Conservation (phyloP, 1,140 invertebrate species). For the Drosophila melanica region DNA sequence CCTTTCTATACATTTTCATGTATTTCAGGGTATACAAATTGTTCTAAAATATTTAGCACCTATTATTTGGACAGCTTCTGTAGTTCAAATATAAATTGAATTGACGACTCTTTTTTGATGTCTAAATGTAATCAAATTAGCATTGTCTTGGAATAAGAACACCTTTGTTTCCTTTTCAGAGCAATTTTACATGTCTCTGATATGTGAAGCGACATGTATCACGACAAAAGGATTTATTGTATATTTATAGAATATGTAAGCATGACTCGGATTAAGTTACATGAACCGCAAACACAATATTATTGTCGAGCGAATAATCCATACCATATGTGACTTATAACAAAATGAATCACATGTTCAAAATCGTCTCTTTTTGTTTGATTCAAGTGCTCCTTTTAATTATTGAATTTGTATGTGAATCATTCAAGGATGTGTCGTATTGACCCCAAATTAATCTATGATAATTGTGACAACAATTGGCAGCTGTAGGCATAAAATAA, state of each 20-base stretch:
- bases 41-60: no score
- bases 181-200: not conserved
- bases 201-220: not conserved
- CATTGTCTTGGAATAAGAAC: not conserved
- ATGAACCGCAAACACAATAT: not conserved
- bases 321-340: not conserved
- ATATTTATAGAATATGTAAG: not conserved
- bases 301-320: not conserved
- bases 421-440: not conserved
- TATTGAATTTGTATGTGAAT: not conserved
- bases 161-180: not conserved
- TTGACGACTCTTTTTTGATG: no score
- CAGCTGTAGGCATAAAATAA: conserved; percentile 14
- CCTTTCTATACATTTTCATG: no score
- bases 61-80: no score
- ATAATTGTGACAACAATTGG: conserved; percentile 10
- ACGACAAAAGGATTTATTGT: not conserved
- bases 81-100: no score
- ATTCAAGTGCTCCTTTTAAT: not conserved
- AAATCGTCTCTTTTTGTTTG: not conserved
- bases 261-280: not conserved
- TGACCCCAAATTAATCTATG: not conserved
- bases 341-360: no score
- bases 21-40: no score
- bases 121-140: not conserved